Base-by-base conservation (phyloP, 1,140 invertebrate genomes). In the Hylyphantes graminicola region DNA sequence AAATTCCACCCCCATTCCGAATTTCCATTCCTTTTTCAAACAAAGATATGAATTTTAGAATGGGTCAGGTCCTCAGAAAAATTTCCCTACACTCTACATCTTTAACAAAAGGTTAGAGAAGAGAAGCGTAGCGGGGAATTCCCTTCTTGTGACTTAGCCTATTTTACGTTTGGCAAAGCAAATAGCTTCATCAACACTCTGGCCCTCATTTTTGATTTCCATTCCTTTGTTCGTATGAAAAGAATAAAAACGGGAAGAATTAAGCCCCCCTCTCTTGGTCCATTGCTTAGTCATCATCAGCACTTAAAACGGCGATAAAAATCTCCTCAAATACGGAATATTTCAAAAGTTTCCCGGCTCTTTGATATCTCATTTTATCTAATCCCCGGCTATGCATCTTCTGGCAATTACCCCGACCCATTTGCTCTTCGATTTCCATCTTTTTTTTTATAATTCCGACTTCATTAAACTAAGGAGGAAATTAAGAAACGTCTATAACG, bases 231-330 rank as follows among this genome's bases (percentile, higher is more conserved):
- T 35, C 35, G 35, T 35, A 35, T 35, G 35, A 35, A 35, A 35
- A 35, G 35, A 35, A 35, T 35, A 35, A 35, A 35, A 35, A 35
- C 35, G 57, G 12, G 57, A 17, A 19, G 53, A 50, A 73, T 73
- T 73, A 73, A 54, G 19, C 51, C 21, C 10, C 10, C 17, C n/a
- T 54, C 13, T 17, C 54, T 76, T 63, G 63, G 63, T 76, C 57
- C 57, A 9, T 11, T 63, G 74, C 74, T 64, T 76, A 76, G 50
- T 76, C 74, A 76, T 76, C 74, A 76, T 76, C 74, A 76, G 57
- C 35, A 63, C 57, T 76, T 76, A 63, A 76, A 35, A 55, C n/a
- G 0, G 15, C 57, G 63, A 63, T 63, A 76, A 76, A 76, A 50
- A 17, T 17, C n/a, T n/a, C 12, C 74, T 63, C 59, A 17, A 51